These are phyloP conservation scores for Stictocephala bisonia DNA, from an alignment of 2,888 invertebrate genomes.

Conservation along the genomic window DNA sequence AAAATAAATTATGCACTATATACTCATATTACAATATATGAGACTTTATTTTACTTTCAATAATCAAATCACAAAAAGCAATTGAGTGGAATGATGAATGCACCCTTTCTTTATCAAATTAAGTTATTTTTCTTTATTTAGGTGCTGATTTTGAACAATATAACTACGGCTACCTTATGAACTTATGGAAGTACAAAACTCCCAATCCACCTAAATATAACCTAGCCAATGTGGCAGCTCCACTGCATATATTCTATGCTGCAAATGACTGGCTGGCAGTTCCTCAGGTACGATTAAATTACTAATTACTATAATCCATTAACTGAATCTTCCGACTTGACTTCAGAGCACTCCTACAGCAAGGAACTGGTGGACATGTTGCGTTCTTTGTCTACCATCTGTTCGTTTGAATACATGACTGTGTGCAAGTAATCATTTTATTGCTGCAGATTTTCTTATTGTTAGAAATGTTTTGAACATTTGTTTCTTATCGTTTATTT, in stretches of 20 bases:
- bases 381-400: too few species aligned
- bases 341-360: too few species aligned
- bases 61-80: neutral
- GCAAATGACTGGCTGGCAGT: conserved; percentile 81
- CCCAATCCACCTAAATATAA: conserved; percentile 73
- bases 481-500: too few species aligned
- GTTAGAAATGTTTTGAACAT: too few species aligned
- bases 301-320: too few species aligned
- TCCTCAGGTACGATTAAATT: conserved; percentile 67
- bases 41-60: neutral
- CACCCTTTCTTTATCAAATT: neutral
- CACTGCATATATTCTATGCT: conserved; percentile 74
- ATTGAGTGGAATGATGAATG: too few species aligned
- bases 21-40: neutral
- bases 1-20: neutral
- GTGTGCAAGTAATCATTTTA: too few species aligned
- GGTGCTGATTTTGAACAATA: conserved; percentile 74
- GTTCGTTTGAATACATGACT: too few species aligned
- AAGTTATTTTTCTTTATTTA: conserved; percentile 40
- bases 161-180: conserved; percentile 75
- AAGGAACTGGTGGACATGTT: too few species aligned
- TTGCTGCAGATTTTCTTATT: too few species aligned
- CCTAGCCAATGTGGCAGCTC: conserved; percentile 71
- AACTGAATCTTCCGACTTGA: too few species aligned
- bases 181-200: conserved; percentile 71